These are phyloP conservation scores for Armadillidium nasatum DNA, from an alignment of 1,140 invertebrate species.

Conservation along the genomic window DNA sequence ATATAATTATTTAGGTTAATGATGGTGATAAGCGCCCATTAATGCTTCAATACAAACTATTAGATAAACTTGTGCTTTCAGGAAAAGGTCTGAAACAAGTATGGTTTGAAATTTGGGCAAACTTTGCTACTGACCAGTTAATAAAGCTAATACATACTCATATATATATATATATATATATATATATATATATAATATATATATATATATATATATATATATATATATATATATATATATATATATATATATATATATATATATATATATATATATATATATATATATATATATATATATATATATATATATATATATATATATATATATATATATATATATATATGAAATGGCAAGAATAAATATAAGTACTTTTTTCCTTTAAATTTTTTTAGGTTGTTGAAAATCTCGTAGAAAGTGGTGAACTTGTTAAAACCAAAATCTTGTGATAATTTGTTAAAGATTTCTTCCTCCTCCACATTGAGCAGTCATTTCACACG, in stretches of 20 bases:
- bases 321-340: conserved; percentile 20
- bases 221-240: conserved; percentile 11
- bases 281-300: conserved; percentile 13
- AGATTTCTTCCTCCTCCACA: background rate
- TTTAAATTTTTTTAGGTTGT: background rate
- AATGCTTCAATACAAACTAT: no score
- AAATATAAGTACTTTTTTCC: conserved; percentile 19
- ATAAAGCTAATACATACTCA: no score
- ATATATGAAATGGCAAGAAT: background rate
- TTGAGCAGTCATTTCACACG: background rate
- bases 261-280: conserved; percentile 11
- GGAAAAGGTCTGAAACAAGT: no score
- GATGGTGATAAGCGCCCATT: no score
- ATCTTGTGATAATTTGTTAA: conserved; percentile 25
- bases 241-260: conserved; percentile 13
- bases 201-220: background rate
- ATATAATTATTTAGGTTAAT: no score
- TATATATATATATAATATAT: background rate
- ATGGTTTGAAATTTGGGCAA: no score
- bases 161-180: conserved; percentile 10
- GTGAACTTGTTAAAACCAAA: conserved; percentile 26
- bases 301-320: conserved; percentile 3
- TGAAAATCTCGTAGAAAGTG: background rate
- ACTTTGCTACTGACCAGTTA: no score
- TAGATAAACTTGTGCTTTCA: no score